phyloP scores from a whole-genome alignment of 2,113 vertebrate genomes.

The Brienomyrus longianalis region DNA sequence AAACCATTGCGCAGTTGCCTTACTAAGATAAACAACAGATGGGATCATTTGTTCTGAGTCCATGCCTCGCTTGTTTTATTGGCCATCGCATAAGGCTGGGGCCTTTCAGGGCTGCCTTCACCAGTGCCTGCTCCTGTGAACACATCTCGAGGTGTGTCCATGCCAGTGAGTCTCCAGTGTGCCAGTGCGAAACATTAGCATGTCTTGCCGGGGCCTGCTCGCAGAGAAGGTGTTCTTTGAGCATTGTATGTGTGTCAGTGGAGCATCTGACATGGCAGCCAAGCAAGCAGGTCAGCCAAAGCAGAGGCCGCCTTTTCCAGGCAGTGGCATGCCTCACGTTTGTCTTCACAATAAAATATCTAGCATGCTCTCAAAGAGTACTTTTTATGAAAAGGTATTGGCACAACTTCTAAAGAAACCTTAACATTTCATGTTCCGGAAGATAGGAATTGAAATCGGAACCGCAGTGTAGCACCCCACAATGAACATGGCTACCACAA shows the following conservation, averaged over 20 bases:
- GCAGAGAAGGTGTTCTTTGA: not conserved
- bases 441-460: not conserved
- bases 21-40: slow-evolving; percentile 11
- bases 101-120: not conserved
- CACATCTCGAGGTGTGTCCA: not conserved
- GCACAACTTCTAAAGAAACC: not conserved
- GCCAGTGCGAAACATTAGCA: too few relatives aligned
- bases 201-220: not conserved
- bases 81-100: not conserved
- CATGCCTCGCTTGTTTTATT: not conserved
- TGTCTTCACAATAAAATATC: not conserved
- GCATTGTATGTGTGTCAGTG: not conserved
- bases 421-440: not conserved
- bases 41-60: slow-evolving; percentile 4
- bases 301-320: not conserved
- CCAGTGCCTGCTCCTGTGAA: not conserved
- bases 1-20: not conserved
- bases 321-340: not conserved
- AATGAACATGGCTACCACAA: not conserved
- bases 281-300: not conserved
- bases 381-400: not conserved
- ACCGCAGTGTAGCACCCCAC: not conserved
- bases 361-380: not conserved
- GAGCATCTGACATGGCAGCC: not conserved
- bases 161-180: not conserved